Percentiles rank a stretch among this genome's conserved stretches.
Evolutionary conservation across 1,140 invertebrate species (phyloP).

Genomic region (Geopemphigus sp.): DNA sequence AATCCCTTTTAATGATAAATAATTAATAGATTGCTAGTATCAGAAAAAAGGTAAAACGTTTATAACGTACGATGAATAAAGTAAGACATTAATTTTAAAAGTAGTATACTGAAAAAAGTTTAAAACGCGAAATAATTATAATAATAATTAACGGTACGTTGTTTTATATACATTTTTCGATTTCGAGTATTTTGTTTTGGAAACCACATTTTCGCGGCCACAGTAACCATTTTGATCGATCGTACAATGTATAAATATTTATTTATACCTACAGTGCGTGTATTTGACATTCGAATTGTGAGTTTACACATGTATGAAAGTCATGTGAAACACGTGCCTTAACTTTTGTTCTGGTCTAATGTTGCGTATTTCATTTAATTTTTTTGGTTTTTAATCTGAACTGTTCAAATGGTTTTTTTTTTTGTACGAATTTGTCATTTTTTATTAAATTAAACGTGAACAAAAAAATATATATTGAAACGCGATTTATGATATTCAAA

Average conservation of each 20-base stretch:
- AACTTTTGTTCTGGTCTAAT: slow-evolving; percentile 1
- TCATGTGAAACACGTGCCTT: background rate
- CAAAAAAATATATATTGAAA: background rate
- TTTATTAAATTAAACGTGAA: background rate
- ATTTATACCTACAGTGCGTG: too few relatives aligned
- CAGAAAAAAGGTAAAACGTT: too few relatives aligned
- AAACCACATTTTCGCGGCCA: background rate
- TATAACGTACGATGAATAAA: too few relatives aligned
- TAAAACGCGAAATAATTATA: too few relatives aligned
- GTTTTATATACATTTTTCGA: background rate
- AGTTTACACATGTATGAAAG: background rate
- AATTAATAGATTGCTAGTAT: too few relatives aligned
- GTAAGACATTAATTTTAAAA: too few relatives aligned
- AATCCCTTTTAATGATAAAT: too few relatives aligned
- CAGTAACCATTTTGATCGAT: background rate
- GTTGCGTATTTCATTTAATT: background rate
- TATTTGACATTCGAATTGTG: slow-evolving; percentile 3
- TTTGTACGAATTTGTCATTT: background rate
- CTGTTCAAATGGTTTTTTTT: slow-evolving; percentile 27
- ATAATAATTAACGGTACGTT: too few relatives aligned
- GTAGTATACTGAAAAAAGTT: too few relatives aligned
- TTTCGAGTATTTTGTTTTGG: background rate
- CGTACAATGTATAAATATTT: background rate
- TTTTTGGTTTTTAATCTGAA: slow-evolving; percentile 25
- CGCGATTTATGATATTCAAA: slow-evolving; percentile 22